Conservation (phyloP, 30 jellyfish, hydroid and myxozoan species). For the Catostylus mosaicus region DNA sequence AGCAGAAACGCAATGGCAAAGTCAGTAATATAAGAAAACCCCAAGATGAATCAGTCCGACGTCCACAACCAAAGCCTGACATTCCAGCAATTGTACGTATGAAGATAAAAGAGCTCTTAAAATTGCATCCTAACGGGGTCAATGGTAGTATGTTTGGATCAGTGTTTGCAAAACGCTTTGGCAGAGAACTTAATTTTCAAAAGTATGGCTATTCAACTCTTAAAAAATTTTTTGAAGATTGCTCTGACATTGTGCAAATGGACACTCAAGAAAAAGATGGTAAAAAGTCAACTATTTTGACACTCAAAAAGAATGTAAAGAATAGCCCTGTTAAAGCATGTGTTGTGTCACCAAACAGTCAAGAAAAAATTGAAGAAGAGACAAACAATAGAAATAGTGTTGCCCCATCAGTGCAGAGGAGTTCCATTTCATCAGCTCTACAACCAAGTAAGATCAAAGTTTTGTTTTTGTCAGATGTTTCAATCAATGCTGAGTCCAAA, state of each 20-base stretch:
- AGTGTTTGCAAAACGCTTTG: constrained; percentile 50
- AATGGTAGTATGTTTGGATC: constrained; percentile 24
- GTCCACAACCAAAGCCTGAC: constrained; percentile 49
- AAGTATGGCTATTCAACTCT: constrained; percentile 60
- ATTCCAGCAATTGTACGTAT: constrained; percentile 62
- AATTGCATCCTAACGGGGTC: constrained; percentile 71
- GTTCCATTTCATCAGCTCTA: not conserved
- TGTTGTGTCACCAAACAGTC: not conserved
- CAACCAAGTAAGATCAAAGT: not conserved
- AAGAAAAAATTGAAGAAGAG: not conserved
- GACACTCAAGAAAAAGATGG: constrained; percentile 12
- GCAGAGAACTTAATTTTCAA: constrained; percentile 44
- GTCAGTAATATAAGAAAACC: constrained; percentile 58
- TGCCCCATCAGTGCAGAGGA: not conserved
- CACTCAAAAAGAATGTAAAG: not conserved
- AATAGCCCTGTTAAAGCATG: not conserved
- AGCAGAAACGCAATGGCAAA: constrained; percentile 62
- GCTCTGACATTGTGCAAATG: constrained; percentile 69
- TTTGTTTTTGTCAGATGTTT: not conserved
- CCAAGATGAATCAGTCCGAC: constrained; percentile 43
- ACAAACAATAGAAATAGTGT: not conserved
- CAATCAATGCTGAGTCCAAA: no score
- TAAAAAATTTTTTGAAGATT: constrained; percentile 33
- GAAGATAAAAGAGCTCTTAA: constrained; percentile 69
- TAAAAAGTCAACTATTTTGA: not conserved